Evolutionary conservation across 2,888 invertebrate species (phyloP).

Genomic region (Cataglyphis livida): DNA sequence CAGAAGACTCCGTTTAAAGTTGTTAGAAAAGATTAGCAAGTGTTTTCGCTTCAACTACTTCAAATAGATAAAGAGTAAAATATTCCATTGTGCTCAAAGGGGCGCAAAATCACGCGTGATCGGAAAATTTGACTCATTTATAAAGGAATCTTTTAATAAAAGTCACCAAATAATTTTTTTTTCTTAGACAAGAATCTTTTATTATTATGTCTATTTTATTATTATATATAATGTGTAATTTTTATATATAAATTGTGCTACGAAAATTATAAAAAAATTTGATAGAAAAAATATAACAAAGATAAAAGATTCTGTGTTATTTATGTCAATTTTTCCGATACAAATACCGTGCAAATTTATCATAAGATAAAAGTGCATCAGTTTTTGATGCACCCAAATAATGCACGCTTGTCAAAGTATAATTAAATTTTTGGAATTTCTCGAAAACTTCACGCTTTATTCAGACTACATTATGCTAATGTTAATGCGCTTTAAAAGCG

Average conservation of each 20-base stretch:
- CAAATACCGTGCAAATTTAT: neutral
- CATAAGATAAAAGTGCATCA: neutral
- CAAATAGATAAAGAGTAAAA: slow-evolving; percentile 34
- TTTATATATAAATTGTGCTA: neutral
- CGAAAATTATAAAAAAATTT: neutral
- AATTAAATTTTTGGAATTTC: neutral
- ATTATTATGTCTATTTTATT: neutral
- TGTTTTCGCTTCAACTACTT: slow-evolving; percentile 38
- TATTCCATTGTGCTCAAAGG: slow-evolving; percentile 6
- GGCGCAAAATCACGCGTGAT: neutral
- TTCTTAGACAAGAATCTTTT: neutral
- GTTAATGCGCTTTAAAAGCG: slow-evolving; percentile 3
- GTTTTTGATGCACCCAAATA: neutral
- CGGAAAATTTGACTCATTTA: neutral
- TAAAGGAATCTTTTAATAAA: neutral
- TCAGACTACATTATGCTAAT: neutral
- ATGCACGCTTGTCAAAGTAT: neutral
- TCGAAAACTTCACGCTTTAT: neutral
- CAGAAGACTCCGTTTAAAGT: slow-evolving; percentile 27
- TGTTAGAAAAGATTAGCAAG: slow-evolving; percentile 45
- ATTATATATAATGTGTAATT: neutral
- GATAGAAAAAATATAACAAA: neutral
- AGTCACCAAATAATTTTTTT: neutral
- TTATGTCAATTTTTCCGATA: neutral
- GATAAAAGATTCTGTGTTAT: neutral